These are phyloP conservation scores for Hypsopygia costalis DNA, from an alignment of 2,888 invertebrate genomes.

Conservation along the genomic window DNA sequence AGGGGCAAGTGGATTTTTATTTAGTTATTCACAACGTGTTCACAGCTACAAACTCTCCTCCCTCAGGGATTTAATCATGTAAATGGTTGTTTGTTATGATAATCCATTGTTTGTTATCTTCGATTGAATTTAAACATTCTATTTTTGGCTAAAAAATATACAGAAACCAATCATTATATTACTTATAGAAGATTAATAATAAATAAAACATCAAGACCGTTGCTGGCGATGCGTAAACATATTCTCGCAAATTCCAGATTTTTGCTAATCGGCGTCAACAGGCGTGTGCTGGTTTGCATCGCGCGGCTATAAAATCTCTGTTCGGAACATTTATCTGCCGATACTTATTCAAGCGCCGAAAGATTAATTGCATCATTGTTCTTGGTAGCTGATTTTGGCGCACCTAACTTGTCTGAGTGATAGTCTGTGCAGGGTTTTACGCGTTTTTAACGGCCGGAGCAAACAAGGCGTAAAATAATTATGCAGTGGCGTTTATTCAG, in stretches of 20 bases:
- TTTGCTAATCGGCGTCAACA: slow-evolving; percentile 53
- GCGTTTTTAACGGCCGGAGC: slow-evolving; percentile 55
- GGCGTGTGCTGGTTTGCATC: slow-evolving; percentile 45
- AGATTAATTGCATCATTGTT: slow-evolving; percentile 72
- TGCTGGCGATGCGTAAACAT: slow-evolving; percentile 2
- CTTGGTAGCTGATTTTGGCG: slow-evolving; percentile 24
- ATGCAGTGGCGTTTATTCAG: slow-evolving; percentile 51
- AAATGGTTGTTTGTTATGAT: no score
- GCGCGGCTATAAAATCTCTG: slow-evolving; percentile 49
- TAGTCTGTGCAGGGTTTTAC: slow-evolving; percentile 34
- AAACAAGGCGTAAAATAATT: slow-evolving; percentile 56
- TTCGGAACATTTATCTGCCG: slow-evolving; percentile 61
- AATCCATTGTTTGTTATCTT: no score
- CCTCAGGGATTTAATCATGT: no score
- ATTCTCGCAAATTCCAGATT: slow-evolving; percentile 42
- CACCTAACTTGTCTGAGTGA: slow-evolving; percentile 10
- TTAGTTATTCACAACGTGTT: no score
- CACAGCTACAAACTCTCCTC: no score
- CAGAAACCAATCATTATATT: no score
- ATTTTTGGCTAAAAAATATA: no score
- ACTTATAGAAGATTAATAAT: no score
- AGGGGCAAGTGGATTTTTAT: no score
- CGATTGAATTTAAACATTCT: no score
- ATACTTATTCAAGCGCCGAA: slow-evolving; percentile 50
- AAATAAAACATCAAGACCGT: not conserved